Base-by-base conservation (phyloP, 2,797 vertebrate genomes). In the Arnoldichthys spilopterus region DNA sequence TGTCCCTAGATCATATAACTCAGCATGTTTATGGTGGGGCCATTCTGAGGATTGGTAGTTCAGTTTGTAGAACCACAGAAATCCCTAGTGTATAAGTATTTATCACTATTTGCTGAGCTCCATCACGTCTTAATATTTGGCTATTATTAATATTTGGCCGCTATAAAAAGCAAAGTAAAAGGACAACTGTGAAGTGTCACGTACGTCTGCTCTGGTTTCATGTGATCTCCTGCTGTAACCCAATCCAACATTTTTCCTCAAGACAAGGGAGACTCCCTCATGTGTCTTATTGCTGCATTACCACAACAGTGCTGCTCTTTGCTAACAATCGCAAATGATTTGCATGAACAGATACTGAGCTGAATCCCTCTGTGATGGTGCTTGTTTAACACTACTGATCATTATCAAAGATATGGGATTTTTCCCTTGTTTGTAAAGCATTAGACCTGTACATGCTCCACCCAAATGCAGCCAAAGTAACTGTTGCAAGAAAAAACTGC, bases 201-300 rank as follows among this genome's bases (percentile, higher is more conserved):
- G 58, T 62, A 24, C 3, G 26, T 75, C n/a, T 40, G 20, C 56
- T 69, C 43, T 70, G 37, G 75, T 73, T 76, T 79, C 66, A 56
- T 8, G 32, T 82, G 58, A 73, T 63, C 5, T 71, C 28, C 9
- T 24, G 18, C 47, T 83, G 69, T 77, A 82, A 83, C 61, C 66
- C 53, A 82, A 71, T 45, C 69, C 47, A 58, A n/a, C 73, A 22
- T 16, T 28, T 51, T 72, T 77, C n/a, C 59, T 32, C 40, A 12
- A 43, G 59, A 34, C 18, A 22, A 20, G 34, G 34, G 63, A 54
- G 40, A 13, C 45, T 54, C 54, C 62, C 28, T 53, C 30, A 77
- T 72, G 15, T 20, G 47, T 47, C 59, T 71, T 32, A 67, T n/a
- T 30, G 61, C 15, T 56, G 20, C 9, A 16, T 15, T 71, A 22